Percentiles rank a stretch among this genome's conserved stretches.
Evolutionary conservation across 2,888 invertebrate species (phyloP).

Genomic region (Drosophila parthenogenetica): DNA sequence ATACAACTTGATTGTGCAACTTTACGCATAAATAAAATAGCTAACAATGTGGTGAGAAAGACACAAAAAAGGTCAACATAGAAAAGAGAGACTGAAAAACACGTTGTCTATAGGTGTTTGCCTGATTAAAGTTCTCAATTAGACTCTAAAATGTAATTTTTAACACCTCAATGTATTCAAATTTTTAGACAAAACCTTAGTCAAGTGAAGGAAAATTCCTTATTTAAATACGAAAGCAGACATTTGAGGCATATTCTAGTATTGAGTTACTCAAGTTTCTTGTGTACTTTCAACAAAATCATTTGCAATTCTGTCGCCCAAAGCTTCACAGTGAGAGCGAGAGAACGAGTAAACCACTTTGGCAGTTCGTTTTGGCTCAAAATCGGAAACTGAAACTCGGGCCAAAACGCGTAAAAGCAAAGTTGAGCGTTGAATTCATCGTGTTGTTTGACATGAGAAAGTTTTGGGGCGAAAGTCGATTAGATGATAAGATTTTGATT

Average conservation of each 20-base stretch:
- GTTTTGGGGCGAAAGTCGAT: conserved; percentile 43
- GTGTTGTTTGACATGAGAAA: conserved; percentile 10
- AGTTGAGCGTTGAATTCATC: conserved; percentile 23
- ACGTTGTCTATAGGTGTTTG: conserved; percentile 24
- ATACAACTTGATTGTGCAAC: conserved; percentile 64
- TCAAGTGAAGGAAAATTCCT: neutral
- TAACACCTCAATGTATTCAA: neutral
- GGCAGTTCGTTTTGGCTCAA: conserved; percentile 7
- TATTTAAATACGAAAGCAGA: neutral
- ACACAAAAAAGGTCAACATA: conserved; percentile 46
- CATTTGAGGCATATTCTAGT: neutral
- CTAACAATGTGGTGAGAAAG: conserved; percentile 52
- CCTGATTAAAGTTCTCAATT: conserved; percentile 16
- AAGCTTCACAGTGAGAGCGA: neutral
- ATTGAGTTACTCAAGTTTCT: neutral
- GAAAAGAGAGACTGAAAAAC: conserved; percentile 26
- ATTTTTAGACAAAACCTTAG: neutral
- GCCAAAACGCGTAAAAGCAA: conserved; percentile 35
- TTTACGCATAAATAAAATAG: conserved; percentile 63
- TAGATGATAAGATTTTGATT: conserved; percentile 50
- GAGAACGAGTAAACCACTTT: conserved; percentile 18
- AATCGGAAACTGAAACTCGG: conserved; percentile 20
- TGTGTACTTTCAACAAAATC: conserved; percentile 20
- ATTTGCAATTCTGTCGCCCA: conserved; percentile 35
- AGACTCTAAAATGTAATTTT: neutral